Base-by-base conservation (phyloP, 2,113 vertebrate genomes). In the Cromileptes altivelis region DNA sequence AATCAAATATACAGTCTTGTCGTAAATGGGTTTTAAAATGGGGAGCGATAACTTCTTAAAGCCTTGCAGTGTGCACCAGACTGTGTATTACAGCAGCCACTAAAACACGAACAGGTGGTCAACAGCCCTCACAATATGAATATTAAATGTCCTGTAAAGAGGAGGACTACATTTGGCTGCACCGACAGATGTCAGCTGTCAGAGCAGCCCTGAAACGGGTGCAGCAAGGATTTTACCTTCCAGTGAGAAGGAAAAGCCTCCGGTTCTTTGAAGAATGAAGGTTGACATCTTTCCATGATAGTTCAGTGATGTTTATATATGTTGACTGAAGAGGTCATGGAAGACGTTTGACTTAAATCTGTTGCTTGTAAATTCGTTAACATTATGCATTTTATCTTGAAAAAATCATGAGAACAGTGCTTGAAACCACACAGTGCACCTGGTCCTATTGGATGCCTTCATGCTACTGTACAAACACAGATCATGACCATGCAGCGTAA, bases 91-190 rank as follows among this genome's bases (percentile, higher is more conserved):
- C 62, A 70, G 40, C 62, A 62, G 53, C 14, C 67, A 58, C 17
- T 23, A 1, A 42, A 61, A 80, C 3, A 63, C 15, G 30, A 61
- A 65, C 40, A 42, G 42, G 63, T 57, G 65, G 19, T 37, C 10
- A 68, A n/a, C 56, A 57, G 25, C n/a, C 4, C 1, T 37, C 0
- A 49, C 14, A 57, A 45, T 37, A 61, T 74, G 25, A 85, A 85
- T 64, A 80, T 67, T 61, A 30, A 23, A 72, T 64, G 27, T 63
- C 50, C 12, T n/a, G 27, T 14, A 14, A 62, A 58, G 47, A 55
- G 33, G 18, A 37, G 18, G 27, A 21, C 49, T 8, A 53, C 14
- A 14, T 74, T 71, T 61, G 50, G 21, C 45, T 27, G 49, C 19
- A 56, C 18, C 13, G 63, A 63, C 21, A 58, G 42, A 53, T 64